phyloP scores from a whole-genome alignment of 2,113 vertebrate genomes.

The Salvelinus sp. region DNA sequence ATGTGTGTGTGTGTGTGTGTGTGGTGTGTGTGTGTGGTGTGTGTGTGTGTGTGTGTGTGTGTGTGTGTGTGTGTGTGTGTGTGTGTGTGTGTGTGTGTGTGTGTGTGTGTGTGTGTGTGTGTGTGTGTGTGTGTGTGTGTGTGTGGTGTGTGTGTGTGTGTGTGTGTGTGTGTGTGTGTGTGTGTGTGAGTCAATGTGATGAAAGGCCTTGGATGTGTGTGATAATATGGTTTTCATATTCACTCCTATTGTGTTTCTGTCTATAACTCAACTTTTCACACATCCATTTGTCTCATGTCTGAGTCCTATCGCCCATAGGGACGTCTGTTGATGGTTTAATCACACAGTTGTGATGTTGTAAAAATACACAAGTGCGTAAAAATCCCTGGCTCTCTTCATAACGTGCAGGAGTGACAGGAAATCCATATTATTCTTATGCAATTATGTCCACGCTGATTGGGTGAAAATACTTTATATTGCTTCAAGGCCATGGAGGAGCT shows the following conservation, averaged over 20 bases:
- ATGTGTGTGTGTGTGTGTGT: not conserved
- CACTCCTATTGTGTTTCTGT: conserved; percentile 1
- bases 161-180: not conserved
- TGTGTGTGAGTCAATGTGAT: not conserved
- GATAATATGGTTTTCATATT: conserved; percentile 2
- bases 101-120: too few species aligned
- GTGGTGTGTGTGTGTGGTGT: not conserved
- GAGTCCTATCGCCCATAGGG: conserved; percentile 19
- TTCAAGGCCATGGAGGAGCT: conserved; percentile 59
- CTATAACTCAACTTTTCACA: too few species aligned
- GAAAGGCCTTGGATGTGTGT: not conserved
- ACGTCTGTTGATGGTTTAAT: conserved; percentile 44
- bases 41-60: too few species aligned
- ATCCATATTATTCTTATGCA: conserved; percentile 72
- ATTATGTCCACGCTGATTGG: conserved; percentile 73
- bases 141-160: not conserved
- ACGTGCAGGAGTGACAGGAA: conserved; percentile 65
- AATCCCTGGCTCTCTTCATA: conserved; percentile 57
- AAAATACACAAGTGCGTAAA: conserved; percentile 38
- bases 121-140: not conserved
- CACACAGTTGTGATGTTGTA: conserved; percentile 17
- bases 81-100: too few species aligned
- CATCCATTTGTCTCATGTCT: conserved; percentile 41
- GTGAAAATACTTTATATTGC: conserved; percentile 63
- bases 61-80: too few species aligned